Percentiles rank a stretch among this genome's conserved stretches.
phyloP scores from a whole-genome alignment of 2,888 invertebrate species.

The Drosophila neoperkinsi region DNA sequence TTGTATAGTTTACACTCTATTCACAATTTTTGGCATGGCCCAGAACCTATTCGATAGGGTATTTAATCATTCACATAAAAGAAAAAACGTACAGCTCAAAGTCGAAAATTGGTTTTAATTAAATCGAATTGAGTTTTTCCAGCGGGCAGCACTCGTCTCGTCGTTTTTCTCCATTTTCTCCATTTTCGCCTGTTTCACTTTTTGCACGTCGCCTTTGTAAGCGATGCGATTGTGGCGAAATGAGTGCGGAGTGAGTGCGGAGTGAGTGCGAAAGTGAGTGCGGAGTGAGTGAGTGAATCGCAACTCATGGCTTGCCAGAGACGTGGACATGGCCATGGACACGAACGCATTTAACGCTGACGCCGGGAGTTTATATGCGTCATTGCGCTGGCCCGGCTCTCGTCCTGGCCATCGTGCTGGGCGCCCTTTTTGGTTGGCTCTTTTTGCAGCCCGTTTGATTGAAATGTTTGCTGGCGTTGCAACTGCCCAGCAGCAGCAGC shows the following conservation, averaged over 20 bases:
- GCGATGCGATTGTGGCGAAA: slow-evolving; percentile 31
- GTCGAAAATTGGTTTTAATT: slow-evolving; percentile 81
- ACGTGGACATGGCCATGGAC: slow-evolving; percentile 65
- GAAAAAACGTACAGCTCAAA: slow-evolving; percentile 44
- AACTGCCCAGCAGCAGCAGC: slow-evolving; percentile 26
- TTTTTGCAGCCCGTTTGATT: slow-evolving; percentile 67
- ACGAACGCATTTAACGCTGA: slow-evolving; percentile 78
- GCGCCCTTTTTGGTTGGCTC: slow-evolving; percentile 48
- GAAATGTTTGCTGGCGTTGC: slow-evolving; percentile 76
- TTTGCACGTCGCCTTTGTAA: slow-evolving; percentile 62
- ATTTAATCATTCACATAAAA: slow-evolving; percentile 31
- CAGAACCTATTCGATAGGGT: slow-evolving; percentile 6
- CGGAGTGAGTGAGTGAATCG: slow-evolving; percentile 71
- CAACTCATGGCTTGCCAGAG: slow-evolving; percentile 64
- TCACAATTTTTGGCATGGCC: background rate
- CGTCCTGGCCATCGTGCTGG: slow-evolving; percentile 34
- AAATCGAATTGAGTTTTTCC: slow-evolving; percentile 77
- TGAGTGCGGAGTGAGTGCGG: slow-evolving; percentile 4
- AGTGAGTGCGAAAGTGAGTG: background rate
- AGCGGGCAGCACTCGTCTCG: slow-evolving; percentile 23
- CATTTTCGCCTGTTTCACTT: slow-evolving; percentile 44
- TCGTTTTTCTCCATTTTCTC: slow-evolving; percentile 33
- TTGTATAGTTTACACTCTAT: rapidly evolving
- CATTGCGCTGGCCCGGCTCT: slow-evolving; percentile 46
- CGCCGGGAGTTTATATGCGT: slow-evolving; percentile 75